Conservation (phyloP, 2,797 vertebrate species). For the Bucorvus abyssinicus region DNA sequence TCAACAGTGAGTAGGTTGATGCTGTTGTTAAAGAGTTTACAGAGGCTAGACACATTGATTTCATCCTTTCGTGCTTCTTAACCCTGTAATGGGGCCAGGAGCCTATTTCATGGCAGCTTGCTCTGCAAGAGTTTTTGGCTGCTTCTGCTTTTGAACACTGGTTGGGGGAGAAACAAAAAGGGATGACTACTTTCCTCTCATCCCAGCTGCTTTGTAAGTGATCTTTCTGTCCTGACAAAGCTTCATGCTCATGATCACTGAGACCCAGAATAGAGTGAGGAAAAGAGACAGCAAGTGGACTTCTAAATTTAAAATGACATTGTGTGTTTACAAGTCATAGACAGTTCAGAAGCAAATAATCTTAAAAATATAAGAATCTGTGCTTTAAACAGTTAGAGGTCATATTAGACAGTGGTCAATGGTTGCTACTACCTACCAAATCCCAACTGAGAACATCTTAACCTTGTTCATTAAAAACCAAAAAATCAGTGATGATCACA, state of each 20-base stretch:
- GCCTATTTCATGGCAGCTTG: background rate
- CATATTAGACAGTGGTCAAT: background rate
- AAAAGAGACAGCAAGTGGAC: background rate
- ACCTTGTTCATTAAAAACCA: background rate
- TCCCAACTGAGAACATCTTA: background rate
- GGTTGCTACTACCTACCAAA: background rate
- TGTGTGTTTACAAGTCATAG: background rate
- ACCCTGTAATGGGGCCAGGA: background rate
- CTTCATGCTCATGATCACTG: background rate
- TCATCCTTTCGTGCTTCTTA: background rate
- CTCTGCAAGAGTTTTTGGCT: background rate
- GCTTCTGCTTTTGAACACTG: slow-evolving; percentile 12
- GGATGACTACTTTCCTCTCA: background rate
- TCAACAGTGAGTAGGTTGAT: background rate
- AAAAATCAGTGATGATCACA: background rate
- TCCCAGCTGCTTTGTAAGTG: background rate
- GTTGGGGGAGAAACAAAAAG: background rate
- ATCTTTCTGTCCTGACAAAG: background rate
- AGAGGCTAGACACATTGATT: background rate
- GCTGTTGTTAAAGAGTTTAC: slow-evolving; percentile 6
- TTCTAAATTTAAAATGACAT: background rate
- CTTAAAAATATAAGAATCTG: background rate
- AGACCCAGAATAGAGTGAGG: background rate
- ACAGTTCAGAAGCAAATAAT: background rate
- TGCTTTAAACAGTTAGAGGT: background rate